These are phyloP conservation scores for Drosophila meridionalis DNA, from an alignment of 2,888 invertebrate species.

Conservation along the genomic window DNA sequence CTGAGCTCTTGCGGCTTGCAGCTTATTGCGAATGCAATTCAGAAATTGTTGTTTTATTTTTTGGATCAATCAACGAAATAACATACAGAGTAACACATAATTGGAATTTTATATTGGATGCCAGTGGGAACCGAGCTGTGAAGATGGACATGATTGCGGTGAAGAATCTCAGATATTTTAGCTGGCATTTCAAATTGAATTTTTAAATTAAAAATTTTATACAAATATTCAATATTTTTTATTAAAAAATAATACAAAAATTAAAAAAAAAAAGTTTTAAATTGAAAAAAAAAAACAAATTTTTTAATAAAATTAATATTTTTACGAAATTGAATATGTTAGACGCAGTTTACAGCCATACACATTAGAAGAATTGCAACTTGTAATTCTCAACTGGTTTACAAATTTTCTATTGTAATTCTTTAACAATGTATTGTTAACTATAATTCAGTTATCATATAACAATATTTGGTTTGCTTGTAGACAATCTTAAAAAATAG, in stretches of 20 bases:
- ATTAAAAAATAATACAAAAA: neutral
- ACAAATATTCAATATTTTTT: neutral
- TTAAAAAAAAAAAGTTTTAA: too few relatives aligned
- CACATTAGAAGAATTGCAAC: neutral
- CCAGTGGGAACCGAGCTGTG: neutral
- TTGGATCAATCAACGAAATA: constrained; percentile 51
- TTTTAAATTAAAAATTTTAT: neutral
- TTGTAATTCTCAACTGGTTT: neutral
- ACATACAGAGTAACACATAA: constrained; percentile 19
- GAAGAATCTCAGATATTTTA: constrained; percentile 4
- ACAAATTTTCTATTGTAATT: neutral
- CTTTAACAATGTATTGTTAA: neutral
- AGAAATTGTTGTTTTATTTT: constrained; percentile 19
- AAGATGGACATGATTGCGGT: neutral
- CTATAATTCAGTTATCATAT: neutral
- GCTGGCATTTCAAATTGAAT: neutral
- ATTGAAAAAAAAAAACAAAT: too few relatives aligned
- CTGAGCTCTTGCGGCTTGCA: constrained; percentile 17
- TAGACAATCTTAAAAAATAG: neutral
- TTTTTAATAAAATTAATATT: too few relatives aligned
- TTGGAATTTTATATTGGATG: constrained; percentile 30
- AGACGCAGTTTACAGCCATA: neutral
- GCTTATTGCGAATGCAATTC: constrained; percentile 52
- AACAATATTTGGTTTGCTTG: neutral
- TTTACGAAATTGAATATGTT: too few relatives aligned